Evolutionary conservation across 2,113 vertebrate species (phyloP), one percentile per base, ranked within the genome.

Genomic region (Lathamus discolor): DNA sequence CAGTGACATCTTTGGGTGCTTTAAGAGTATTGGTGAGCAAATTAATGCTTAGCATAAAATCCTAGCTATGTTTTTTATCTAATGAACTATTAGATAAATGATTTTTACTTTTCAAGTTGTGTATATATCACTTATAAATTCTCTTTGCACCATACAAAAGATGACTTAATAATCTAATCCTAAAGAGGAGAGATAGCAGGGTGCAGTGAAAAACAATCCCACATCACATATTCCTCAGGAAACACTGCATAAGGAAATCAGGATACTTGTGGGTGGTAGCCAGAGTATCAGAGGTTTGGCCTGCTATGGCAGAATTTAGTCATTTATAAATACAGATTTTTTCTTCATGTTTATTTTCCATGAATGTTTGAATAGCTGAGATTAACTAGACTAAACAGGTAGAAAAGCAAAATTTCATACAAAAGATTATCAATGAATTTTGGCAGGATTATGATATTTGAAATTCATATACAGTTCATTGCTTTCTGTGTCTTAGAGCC

Each of bases 271-370:
- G 10, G 3, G 2, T 49, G 64, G 22, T 13, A 73, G 19, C 3
- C 24, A 48, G 89, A 57, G 3, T 57, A 44, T 55, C 22, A 61
- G 35, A 83, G 3, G 1, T 81, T 70, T 74, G 37, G 3, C 15
- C 29, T 75, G 8, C 15, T 54, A 16, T 24, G 31, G 35, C 24
- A 92, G 9, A 75, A n/a, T 64, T 59, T 35, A 23, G 57, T 59
- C 9, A 59, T 35, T 35, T 59, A 35, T 35, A 24, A 35, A 22
- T 35, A 59, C 55, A 59, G n/a, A 22, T 35, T 59, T 59, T 7
- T 59, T 78, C 25, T 92, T 49, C 17, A 9, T 78, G 37, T 95
- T 88, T 93, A 41, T 83, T 90, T 96, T 93, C 86, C 49, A 93
- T 86, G 49, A 92, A 93, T 95, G 31, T 74, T 54, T 93, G 72